Conservation (phyloP, 2,113 vertebrate species). For the Channa argus region DNA sequence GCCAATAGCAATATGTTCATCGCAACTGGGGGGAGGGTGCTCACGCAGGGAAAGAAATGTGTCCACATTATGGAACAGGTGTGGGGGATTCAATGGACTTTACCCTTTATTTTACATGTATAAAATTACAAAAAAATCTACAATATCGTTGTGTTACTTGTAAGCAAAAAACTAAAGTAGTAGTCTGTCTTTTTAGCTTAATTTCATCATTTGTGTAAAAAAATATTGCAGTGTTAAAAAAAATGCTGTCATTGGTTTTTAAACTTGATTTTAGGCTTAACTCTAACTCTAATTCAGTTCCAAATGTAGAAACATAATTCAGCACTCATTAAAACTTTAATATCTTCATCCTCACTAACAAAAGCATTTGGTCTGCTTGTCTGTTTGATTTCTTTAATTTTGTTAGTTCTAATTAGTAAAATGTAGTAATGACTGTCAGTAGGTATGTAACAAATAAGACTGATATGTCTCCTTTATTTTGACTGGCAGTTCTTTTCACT, state of each 20-base stretch:
- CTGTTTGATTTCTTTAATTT: neutral
- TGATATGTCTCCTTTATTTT: too few relatives aligned
- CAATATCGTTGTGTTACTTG: neutral
- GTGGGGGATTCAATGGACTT: neutral
- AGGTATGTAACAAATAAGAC: too few relatives aligned
- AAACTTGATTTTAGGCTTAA: too few relatives aligned
- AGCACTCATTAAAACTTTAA: neutral
- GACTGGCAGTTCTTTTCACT: too few relatives aligned
- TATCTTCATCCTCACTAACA: too few relatives aligned
- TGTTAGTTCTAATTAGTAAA: neutral
- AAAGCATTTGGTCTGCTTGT: too few relatives aligned
- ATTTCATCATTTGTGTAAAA: neutral
- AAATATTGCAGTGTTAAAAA: neutral
- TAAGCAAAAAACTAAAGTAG: neutral
- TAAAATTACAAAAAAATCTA: neutral
- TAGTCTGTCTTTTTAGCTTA: neutral
- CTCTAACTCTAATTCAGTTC: neutral
- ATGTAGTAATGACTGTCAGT: neutral
- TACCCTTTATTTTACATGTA: neutral
- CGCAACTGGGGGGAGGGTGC: constrained; percentile 44
- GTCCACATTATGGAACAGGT: constrained; percentile 21
- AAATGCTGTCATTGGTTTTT: neutral
- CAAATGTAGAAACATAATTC: neutral
- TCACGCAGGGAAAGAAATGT: constrained; percentile 67
- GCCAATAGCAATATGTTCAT: constrained; percentile 77